These are phyloP conservation scores for Pterocles burchelli DNA, from an alignment of 2,113 vertebrate genomes.

Conservation along the genomic window DNA sequence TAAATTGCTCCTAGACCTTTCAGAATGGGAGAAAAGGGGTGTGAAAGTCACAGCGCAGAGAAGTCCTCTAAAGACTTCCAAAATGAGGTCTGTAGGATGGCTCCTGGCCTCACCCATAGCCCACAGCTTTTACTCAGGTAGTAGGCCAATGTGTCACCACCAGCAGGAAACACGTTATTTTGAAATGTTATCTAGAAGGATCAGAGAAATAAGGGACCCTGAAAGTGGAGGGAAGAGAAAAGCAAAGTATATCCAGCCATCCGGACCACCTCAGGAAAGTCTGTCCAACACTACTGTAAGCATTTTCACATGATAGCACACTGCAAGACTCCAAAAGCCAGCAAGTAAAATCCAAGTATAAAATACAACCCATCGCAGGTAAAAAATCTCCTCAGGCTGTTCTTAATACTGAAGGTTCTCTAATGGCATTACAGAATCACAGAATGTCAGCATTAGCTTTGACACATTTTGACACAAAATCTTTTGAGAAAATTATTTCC, in stretches of 20 bases:
- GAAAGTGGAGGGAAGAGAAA: neutral
- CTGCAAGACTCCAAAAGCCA: neutral
- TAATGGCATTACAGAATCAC: neutral
- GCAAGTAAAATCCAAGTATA: neutral
- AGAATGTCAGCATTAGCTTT: no score
- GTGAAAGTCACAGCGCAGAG: neutral
- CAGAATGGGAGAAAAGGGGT: neutral
- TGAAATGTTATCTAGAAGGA: neutral
- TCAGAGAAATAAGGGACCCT: neutral
- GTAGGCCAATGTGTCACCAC: neutral
- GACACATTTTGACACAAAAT: neutral
- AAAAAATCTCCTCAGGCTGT: neutral
- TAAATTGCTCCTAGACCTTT: neutral
- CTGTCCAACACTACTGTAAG: neutral
- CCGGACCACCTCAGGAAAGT: neutral
- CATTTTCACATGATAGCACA: neutral
- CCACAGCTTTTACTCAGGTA: neutral
- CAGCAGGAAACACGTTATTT: neutral
- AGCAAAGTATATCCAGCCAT: neutral
- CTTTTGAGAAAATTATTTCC: neutral
- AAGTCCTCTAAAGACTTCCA: neutral
- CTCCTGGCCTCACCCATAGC: neutral
- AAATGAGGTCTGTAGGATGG: neutral
- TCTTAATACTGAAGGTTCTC: neutral
- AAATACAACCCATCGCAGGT: neutral